Conservation (phyloP, 1,140 invertebrate species). For the Eulimnadia texana region DNA sequence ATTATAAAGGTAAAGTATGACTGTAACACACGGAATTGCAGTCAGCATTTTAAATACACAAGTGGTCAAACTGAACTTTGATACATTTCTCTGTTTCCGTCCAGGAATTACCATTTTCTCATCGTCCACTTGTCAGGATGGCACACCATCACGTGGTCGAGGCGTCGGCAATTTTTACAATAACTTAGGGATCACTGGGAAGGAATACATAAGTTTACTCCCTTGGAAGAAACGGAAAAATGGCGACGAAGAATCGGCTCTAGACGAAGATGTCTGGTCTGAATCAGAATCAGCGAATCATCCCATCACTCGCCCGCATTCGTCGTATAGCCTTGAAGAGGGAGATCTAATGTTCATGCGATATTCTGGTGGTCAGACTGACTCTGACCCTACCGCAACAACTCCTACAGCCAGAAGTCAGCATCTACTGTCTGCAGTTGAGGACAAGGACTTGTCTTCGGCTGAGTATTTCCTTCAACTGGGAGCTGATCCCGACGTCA, state of each 20-base stretch:
- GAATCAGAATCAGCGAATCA: conserved; percentile 3
- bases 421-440: conserved; percentile 8
- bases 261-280: conserved; percentile 1
- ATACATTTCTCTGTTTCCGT: background rate
- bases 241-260: background rate
- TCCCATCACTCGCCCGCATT: background rate
- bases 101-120: too few species aligned
- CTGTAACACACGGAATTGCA: too few species aligned
- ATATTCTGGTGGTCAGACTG: background rate
- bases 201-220: conserved; percentile 4
- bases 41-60: too few species aligned
- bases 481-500: conserved; percentile 2
- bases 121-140: too few species aligned
- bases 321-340: conserved; percentile 1
- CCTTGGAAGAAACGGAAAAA: conserved; percentile 1
- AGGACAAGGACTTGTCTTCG: background rate
- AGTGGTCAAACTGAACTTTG: too few species aligned
- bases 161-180: background rate
- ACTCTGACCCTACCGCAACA: background rate
- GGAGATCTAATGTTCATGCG: background rate
- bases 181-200: background rate
- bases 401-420: background rate
- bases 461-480: background rate
- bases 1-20: too few species aligned
- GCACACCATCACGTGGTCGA: background rate